Evolutionary conservation across 2,113 vertebrate genomes (phyloP), one percentile per base, ranked within the genome.

Genomic region (Muntiacus reevesi): DNA sequence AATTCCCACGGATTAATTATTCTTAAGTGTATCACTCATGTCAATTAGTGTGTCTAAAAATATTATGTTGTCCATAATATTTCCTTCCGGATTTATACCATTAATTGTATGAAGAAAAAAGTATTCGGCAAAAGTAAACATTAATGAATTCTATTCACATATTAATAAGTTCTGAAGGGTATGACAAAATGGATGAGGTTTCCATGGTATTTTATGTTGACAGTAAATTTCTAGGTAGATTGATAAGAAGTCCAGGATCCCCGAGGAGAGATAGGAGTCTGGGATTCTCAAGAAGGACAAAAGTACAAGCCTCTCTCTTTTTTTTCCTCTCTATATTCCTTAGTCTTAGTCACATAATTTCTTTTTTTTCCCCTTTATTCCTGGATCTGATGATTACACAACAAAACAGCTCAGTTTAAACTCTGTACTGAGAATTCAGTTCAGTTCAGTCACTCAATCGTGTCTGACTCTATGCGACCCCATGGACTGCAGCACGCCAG

Each of bases 81-180:
- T 55, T 9, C 9, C 47, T 60, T 7, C 82, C 43, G 7, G 45
- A 45, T 86, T 76, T 84, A 83, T 16, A 9, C 21, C 8, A 5
- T 60, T 91, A 67, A 17, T 4, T 89, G 47, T 87, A 50, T 89
- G 67, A 93, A 91, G 81, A 88, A 87, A 23, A 78, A 74, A 60
- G 74, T 91, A 82, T 28, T 67, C 14, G 87, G 52, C 54, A 50
- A 96, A 97, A 83, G 25, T 92, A 96, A 89, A 62, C 14, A 91
- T 5, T 62, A 92, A 87, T 40, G 47, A 9, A 67, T 90, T 94
- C n/a, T 40, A 85, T 45, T 89, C 40, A 94, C 94, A 87, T 93
- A 86, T 88, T 59, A 30, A 89, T 67, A 78, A 33, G 78, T 54
- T 94, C 40, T 36, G 50, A 91, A 55, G 57, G 28, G 3, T 94